These are phyloP conservation scores for Sphenodon punctatus DNA, from an alignment of 2,797 vertebrate species.

Conservation along the genomic window DNA sequence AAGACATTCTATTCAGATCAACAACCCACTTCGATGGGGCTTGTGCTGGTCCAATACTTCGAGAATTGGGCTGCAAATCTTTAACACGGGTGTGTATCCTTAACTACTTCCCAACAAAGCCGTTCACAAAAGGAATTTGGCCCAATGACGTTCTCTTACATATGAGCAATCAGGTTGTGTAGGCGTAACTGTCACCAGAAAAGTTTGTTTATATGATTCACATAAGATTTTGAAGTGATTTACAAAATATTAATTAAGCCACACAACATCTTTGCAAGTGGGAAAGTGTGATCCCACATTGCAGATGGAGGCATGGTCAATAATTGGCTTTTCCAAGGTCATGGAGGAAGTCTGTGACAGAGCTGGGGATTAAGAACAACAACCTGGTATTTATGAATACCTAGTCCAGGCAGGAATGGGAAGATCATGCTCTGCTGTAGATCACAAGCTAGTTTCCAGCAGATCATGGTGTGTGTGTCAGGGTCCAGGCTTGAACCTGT, in stretches of 20 bases:
- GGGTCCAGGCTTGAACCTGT: no score
- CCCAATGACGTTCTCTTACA: slow-evolving; percentile 36
- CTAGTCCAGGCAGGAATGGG: no score
- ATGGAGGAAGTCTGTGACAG: not conserved
- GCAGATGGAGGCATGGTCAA: not conserved
- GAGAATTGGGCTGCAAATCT: no score
- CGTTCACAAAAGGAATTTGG: slow-evolving; percentile 53
- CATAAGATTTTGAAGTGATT: slow-evolving; percentile 1
- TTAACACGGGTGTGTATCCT: slow-evolving; percentile 7
- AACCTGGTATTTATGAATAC: slow-evolving; percentile 20
- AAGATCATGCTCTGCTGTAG: no score
- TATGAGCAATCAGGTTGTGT: slow-evolving; percentile 33
- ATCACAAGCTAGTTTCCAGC: no score
- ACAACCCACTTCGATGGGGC: no score
- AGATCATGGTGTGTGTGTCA: no score
- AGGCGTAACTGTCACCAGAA: slow-evolving; percentile 38
- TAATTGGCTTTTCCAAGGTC: not conserved
- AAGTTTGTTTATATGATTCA: slow-evolving; percentile 1
- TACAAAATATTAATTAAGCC: slow-evolving; percentile 8
- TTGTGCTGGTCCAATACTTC: no score
- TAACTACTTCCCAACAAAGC: slow-evolving; percentile 43
- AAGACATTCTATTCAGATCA: slow-evolving; percentile 1
- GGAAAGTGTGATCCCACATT: not conserved
- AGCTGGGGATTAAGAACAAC: not conserved
- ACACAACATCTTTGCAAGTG: not conserved